These are phyloP conservation scores for Chaetodon trifascialis DNA, from an alignment of 2,113 vertebrate genomes.

Conservation along the genomic window DNA sequence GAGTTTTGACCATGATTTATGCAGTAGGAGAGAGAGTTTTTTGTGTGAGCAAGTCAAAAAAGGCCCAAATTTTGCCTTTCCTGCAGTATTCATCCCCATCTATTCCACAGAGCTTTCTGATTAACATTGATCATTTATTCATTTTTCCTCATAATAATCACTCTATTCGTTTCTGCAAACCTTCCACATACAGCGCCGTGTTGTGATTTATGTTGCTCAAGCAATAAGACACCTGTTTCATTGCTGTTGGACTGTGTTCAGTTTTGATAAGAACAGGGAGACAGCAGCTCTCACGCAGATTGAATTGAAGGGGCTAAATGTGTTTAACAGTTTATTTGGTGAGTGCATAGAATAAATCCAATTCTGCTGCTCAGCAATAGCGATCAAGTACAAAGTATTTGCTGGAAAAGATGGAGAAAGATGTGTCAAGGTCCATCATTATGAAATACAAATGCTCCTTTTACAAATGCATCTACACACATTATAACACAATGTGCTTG, in stretches of 20 bases:
- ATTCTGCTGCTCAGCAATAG: slow-evolving; percentile 43
- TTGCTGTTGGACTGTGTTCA: slow-evolving; percentile 65
- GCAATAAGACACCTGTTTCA: slow-evolving; percentile 68
- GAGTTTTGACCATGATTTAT: not conserved
- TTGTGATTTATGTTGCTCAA: slow-evolving; percentile 45
- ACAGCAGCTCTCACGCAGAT: slow-evolving; percentile 75
- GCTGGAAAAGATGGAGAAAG: slow-evolving; percentile 46
- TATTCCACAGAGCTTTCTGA: not conserved
- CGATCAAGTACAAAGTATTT: slow-evolving; percentile 21
- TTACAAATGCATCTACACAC: slow-evolving; percentile 13
- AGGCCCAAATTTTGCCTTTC: not conserved
- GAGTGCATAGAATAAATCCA: slow-evolving; percentile 73
- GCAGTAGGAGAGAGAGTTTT: not conserved
- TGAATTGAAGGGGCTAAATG: slow-evolving; percentile 73
- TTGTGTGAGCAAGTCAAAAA: slow-evolving; percentile 11
- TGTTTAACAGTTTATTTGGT: slow-evolving; percentile 73
- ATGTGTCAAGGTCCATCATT: slow-evolving; percentile 6
- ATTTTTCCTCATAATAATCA: not conserved
- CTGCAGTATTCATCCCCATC: not conserved
- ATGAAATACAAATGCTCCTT: not conserved
- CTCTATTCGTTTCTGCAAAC: slow-evolving; percentile 1
- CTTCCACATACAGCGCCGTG: slow-evolving; percentile 9
- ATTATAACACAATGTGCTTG: not conserved
- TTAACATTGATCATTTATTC: slow-evolving; percentile 2
- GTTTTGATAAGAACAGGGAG: slow-evolving; percentile 38